Percentiles rank a stretch among this genome's conserved stretches.
Conservation (phyloP, 2,888 invertebrate genomes). For the Euplexia lucipara region DNA sequence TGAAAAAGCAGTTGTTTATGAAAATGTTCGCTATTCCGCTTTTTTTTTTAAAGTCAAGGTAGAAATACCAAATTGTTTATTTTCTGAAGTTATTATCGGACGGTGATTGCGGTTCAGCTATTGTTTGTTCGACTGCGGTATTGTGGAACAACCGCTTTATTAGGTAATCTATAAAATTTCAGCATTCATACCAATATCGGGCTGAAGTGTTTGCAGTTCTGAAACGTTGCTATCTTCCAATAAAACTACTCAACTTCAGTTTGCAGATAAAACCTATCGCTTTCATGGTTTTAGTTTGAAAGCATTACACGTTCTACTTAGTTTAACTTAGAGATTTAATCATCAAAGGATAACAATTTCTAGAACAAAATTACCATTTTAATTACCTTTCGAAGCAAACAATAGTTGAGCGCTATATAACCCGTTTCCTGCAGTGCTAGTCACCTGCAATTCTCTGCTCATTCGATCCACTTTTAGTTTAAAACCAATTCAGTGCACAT, state of each 20-base stretch:
- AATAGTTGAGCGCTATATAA: conserved; percentile 6
- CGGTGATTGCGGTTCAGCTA: not conserved
- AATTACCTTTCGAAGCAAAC: not conserved
- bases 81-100: not conserved
- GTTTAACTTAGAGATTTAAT: not conserved
- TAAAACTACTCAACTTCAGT: not conserved
- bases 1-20: too few relatives aligned
- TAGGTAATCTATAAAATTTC: not conserved
- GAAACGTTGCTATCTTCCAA: not conserved
- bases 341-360: not conserved
- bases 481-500: conserved; percentile 59
- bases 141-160: not conserved
- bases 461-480: conserved; percentile 48
- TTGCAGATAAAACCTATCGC: not conserved
- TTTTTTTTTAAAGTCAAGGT: too few relatives aligned
- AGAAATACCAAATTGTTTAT: not conserved
- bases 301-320: not conserved
- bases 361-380: not conserved
- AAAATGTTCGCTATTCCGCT: too few relatives aligned
- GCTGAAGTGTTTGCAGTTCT: conserved; percentile 1
- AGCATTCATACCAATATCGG: not conserved
- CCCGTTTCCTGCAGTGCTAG: not conserved
- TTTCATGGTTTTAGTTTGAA: not conserved
- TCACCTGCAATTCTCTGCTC: conserved; percentile 41
- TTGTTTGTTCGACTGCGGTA: not conserved